These are phyloP conservation scores for Anthonomus grandis DNA, from an alignment of 1,140 invertebrate genomes.

Conservation along the genomic window DNA sequence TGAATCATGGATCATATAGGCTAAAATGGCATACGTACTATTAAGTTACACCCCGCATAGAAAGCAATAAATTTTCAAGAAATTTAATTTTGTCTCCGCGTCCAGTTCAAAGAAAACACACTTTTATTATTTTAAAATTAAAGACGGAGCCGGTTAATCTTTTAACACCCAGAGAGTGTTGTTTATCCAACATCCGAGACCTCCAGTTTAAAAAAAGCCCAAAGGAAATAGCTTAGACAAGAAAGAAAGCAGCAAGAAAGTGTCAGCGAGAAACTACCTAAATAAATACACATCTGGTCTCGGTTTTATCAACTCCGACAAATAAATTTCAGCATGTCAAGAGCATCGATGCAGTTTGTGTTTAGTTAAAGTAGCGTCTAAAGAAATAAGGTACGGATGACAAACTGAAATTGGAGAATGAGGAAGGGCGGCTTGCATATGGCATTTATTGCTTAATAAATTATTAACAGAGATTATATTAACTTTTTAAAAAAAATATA, in stretches of 20 bases:
- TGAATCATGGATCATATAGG: too few species aligned
- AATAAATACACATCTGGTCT: conserved; percentile 26
- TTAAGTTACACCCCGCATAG: not conserved
- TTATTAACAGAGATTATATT: too few species aligned
- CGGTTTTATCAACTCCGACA: conserved; percentile 22
- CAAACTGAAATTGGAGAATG: not conserved
- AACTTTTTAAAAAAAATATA: too few species aligned
- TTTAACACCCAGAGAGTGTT: not conserved
- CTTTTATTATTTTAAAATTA: conserved; percentile 6
- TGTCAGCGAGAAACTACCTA: conserved; percentile 23
- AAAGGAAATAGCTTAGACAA: conserved; percentile 9
- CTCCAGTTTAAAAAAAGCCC: conserved; percentile 10
- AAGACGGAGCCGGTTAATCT: not conserved
- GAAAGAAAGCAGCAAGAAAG: conserved; percentile 20
- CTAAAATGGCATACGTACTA: too few species aligned
- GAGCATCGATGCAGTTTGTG: conserved; percentile 9
- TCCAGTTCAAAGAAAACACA: too few species aligned
- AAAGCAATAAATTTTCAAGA: too few species aligned
- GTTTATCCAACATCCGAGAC: conserved; percentile 13
- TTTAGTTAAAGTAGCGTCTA: not conserved
- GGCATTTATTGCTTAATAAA: too few species aligned
- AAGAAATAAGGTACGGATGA: not conserved
- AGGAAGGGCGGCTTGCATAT: too few species aligned
- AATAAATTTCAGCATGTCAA: conserved; percentile 20
- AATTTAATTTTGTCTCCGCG: too few species aligned